Evolutionary conservation across 2,113 vertebrate genomes (phyloP).

Genomic region (Vidua macroura): DNA sequence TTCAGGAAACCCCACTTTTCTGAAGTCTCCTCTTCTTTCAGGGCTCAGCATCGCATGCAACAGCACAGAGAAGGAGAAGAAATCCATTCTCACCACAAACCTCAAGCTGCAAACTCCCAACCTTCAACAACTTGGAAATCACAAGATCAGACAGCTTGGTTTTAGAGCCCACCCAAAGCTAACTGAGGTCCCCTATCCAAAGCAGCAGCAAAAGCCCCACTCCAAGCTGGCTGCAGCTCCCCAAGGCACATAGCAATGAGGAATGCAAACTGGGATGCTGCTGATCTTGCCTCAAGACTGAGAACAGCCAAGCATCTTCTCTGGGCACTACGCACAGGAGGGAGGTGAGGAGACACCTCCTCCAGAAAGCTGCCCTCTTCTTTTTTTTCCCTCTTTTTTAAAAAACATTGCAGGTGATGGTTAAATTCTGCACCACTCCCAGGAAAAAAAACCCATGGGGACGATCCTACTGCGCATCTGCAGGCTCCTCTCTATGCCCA

Average conservation of each 20-base stretch:
- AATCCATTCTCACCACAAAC: background rate
- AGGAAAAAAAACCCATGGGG: background rate
- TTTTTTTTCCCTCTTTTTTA: background rate
- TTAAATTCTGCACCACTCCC: background rate
- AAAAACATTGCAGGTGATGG: background rate
- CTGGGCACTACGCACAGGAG: background rate
- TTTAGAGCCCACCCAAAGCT: background rate
- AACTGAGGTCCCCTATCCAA: background rate
- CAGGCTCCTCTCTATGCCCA: background rate
- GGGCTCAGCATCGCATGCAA: background rate
- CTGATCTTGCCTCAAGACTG: background rate
- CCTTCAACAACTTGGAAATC: background rate
- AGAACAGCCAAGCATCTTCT: background rate
- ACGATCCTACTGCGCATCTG: fast-evolving
- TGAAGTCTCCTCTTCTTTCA: background rate
- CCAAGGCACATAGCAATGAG: background rate
- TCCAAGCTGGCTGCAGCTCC: background rate
- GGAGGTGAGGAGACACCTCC: background rate
- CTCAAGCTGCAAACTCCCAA: background rate
- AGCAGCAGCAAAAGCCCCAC: background rate
- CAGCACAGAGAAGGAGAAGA: background rate
- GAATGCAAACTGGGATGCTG: background rate
- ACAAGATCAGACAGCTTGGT: background rate
- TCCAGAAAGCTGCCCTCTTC: background rate
- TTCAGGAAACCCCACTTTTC: background rate